Conservation (phyloP, 2,113 vertebrate genomes). For the Sceloporus tristichus region DNA sequence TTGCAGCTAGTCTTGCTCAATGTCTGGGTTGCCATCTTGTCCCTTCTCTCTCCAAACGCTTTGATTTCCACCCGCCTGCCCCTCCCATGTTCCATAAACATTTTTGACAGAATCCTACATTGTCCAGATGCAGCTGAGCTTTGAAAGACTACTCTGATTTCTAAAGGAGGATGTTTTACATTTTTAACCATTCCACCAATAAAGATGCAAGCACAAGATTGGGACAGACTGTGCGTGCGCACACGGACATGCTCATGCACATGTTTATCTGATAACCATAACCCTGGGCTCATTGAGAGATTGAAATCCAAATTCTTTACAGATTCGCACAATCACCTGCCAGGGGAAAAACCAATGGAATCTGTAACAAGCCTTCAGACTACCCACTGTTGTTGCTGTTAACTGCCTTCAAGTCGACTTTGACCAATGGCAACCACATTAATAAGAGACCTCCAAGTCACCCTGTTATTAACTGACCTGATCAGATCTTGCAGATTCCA, state of each 20-base stretch:
- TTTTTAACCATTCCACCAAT: conserved; percentile 42
- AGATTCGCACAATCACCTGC: neutral
- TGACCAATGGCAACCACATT: no score
- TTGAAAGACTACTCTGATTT: conserved; percentile 13
- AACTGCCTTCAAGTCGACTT: no score
- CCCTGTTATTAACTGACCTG: no score
- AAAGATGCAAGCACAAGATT: neutral
- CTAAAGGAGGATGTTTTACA: conserved; percentile 29
- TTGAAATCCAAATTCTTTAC: accelerated
- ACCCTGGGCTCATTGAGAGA: accelerated
- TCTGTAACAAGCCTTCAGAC: no score
- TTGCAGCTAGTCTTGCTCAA: conserved; percentile 31
- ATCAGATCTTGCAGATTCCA: no score
- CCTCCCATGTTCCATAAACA: conserved; percentile 51
- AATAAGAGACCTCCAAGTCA: no score
- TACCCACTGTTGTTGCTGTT: no score
- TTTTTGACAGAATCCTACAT: conserved; percentile 48
- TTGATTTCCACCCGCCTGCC: conserved; percentile 37
- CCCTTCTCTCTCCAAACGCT: conserved; percentile 48
- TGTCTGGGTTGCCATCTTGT: conserved; percentile 45
- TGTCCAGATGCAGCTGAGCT: conserved; percentile 50
- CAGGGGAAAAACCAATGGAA: neutral
- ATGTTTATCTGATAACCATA: no score
- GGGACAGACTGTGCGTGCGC: neutral
- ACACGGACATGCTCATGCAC: no score